These are phyloP conservation scores for Bradypodion pumilum DNA, from an alignment of 2,797 vertebrate species.

Conservation along the genomic window DNA sequence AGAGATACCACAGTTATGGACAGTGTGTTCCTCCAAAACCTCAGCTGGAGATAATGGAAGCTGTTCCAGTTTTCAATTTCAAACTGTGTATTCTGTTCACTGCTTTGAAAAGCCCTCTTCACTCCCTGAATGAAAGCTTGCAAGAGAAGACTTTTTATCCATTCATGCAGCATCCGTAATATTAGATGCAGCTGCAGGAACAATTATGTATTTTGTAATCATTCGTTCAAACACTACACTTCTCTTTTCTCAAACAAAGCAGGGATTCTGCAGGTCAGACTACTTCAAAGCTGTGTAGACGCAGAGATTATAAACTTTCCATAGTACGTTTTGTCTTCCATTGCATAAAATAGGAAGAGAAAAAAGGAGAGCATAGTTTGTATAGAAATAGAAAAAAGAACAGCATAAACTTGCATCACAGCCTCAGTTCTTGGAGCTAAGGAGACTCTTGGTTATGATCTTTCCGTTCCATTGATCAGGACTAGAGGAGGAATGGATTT, in stretches of 20 bases:
- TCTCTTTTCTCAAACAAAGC: constrained; percentile 3
- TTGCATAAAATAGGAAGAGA: neutral
- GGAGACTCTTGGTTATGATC: no score
- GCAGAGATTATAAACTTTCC: neutral
- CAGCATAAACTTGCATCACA: neutral
- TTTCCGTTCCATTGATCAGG: no score
- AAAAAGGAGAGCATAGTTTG: no score
- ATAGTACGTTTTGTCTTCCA: neutral
- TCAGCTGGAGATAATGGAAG: neutral
- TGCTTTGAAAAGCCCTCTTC: neutral
- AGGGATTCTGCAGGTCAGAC: constrained; percentile 1
- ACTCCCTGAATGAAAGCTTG: neutral
- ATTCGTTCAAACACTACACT: neutral
- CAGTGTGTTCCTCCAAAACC: neutral
- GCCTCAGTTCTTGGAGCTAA: neutral
- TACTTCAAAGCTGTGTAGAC: neutral
- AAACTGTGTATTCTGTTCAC: neutral
- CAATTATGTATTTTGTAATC: constrained; percentile 26
- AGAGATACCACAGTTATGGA: neutral
- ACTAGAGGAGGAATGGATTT: no score
- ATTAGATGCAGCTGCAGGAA: constrained; percentile 25
- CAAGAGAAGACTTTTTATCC: neutral
- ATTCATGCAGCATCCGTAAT: constrained; percentile 1
- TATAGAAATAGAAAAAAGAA: no score
- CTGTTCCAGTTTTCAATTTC: neutral